Percentiles rank a stretch among this genome's conserved stretches.
phyloP scores from a whole-genome alignment of 2,888 invertebrate species.

The Bombylius major region DNA sequence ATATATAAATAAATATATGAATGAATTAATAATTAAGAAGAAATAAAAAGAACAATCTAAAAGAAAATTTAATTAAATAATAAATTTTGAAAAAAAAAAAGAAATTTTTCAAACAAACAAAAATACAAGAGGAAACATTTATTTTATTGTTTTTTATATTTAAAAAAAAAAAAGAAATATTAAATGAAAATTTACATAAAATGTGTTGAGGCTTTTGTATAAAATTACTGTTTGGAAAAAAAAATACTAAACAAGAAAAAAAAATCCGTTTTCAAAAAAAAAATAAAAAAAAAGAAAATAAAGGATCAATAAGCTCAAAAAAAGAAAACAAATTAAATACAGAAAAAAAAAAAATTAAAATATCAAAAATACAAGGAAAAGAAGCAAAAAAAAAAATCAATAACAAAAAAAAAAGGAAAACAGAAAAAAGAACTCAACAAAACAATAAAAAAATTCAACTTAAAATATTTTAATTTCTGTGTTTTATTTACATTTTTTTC shows the following conservation, averaged over 20 bases:
- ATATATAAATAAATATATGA: too few relatives aligned
- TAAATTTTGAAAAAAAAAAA: too few relatives aligned
- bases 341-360: background rate
- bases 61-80: too few relatives aligned
- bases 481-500: background rate
- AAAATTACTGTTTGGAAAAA: background rate
- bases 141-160: too few relatives aligned
- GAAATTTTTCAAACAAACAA: too few relatives aligned
- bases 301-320: background rate
- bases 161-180: too few relatives aligned
- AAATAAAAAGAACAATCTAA: too few relatives aligned
- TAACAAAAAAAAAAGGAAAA: background rate
- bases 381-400: background rate
- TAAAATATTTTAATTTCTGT: background rate
- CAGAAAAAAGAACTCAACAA: background rate
- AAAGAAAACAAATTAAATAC: constrained; percentile 1
- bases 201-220: background rate
- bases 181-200: too few relatives aligned
- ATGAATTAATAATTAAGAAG: too few relatives aligned
- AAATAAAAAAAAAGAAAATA: background rate
- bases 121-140: too few relatives aligned
- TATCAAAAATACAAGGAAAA: background rate
- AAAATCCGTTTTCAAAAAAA: background rate
- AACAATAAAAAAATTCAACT: background rate
- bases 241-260: constrained; percentile 5